Base-by-base conservation (phyloP, 2,888 invertebrate genomes). In the Clostera curtula region DNA sequence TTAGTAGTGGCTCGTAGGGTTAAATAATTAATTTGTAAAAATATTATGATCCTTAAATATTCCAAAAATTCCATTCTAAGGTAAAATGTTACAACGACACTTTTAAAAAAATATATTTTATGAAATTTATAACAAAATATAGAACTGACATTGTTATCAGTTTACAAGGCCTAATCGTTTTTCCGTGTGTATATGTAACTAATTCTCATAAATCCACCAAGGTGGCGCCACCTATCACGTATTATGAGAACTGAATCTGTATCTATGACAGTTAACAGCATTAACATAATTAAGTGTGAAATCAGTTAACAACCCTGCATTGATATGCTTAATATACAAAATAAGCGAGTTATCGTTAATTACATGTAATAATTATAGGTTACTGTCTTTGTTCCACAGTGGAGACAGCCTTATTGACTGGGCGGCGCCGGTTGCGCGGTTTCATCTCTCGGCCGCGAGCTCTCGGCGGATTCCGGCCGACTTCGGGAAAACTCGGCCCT, bases 371-470 rank as follows among this genome's bases (percentile, higher is more conserved):
- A 80, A 82, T 80, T 79, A 80, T 77, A 73, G 77, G 76, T 74
- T 75, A 76, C 74, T 76, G 77, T 79, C 80, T 83, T 83, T 83
- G 83, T 83, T 77, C 75, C 62, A 68, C 54, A 68, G 73, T 71
- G 65, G 79, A 80, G 79, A 75, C 73, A 68, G 75, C 76, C 82
- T 76, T 85, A 85, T 84, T 83, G 85, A 85, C 84, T 84, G 79
- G 83, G 85, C 82, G 82, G 82, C 76, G 74, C 77, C 79, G 67
- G 60, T 68, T 63, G 71, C 57, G 59, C 63, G 61, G 61, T 64
- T 49, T 77, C 75, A 65, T 60, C 41, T 35, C 49, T 70, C 68
- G 68, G 50, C 41, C 47, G 47, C 51, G 50, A 49, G 23, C 43
- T 44, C 51, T 77, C 82, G 82, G 51, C 32, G 28, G 21, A 31